Evolutionary conservation across 2,888 invertebrate species (phyloP).

Genomic region (Tachina fera): DNA sequence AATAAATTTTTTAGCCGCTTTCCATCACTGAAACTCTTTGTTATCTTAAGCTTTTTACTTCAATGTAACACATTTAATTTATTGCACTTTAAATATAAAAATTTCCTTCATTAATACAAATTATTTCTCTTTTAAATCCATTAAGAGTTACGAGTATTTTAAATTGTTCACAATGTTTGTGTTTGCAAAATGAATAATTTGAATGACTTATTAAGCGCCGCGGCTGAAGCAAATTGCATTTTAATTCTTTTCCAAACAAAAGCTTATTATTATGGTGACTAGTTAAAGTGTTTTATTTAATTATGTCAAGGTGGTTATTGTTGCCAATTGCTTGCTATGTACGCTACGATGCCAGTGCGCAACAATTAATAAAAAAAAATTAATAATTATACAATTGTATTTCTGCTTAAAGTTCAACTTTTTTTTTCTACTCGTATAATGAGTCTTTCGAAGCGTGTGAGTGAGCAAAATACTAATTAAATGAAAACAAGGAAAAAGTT

Average conservation of each 20-base stretch:
- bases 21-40: background rate
- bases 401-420: conserved; percentile 10
- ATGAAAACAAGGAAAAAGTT: background rate
- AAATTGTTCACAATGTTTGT: background rate
- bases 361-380: conserved; percentile 15
- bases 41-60: background rate
- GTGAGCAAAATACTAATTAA: conserved; percentile 21
- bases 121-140: background rate
- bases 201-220: conserved; percentile 6
- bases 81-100: background rate
- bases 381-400: conserved; percentile 24
- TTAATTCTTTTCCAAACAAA: conserved; percentile 32
- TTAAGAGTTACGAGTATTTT: background rate
- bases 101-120: background rate
- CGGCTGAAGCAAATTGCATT: background rate
- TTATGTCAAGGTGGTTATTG: conserved; percentile 47
- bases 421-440: conserved; percentile 13
- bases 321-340: background rate
- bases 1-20: background rate
- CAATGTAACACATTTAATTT: background rate
- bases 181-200: conserved; percentile 9
- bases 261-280: conserved; percentile 30
- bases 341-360: background rate
- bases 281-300: conserved; percentile 42
- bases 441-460: conserved; percentile 23